Evolutionary conservation across 2,888 invertebrate genomes (phyloP).

Genomic region (Catocala nupta): DNA sequence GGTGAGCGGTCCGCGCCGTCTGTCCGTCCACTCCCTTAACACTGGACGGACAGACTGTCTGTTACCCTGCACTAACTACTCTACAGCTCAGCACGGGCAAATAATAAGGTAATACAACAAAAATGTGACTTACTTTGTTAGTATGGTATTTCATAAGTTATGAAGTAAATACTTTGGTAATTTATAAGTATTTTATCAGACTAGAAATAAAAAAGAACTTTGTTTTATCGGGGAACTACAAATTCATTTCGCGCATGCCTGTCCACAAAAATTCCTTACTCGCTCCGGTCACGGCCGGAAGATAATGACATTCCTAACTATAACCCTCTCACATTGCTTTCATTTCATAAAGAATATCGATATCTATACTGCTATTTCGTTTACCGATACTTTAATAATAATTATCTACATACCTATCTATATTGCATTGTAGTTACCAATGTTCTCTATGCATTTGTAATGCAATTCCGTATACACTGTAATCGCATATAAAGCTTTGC

Average conservation of each 20-base stretch:
- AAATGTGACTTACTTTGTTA: background rate
- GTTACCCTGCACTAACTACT: too few species aligned
- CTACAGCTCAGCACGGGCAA: too few species aligned
- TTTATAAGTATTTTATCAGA: background rate
- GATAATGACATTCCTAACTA: constrained; percentile 42
- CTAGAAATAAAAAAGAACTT: constrained; percentile 8
- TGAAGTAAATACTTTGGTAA: background rate
- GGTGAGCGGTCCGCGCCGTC: too few species aligned
- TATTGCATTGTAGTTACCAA: too few species aligned
- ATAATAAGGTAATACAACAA: background rate
- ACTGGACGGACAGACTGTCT: too few species aligned
- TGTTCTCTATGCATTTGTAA: too few species aligned
- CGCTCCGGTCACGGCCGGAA: constrained; percentile 23
- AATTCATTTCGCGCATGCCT: constrained; percentile 38
- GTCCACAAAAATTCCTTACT: constrained; percentile 27
- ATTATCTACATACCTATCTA: too few species aligned
- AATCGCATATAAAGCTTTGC: too few species aligned
- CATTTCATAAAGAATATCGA: constrained; percentile 32
- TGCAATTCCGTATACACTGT: too few species aligned
- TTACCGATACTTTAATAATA: too few species aligned
- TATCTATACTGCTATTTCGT: background rate
- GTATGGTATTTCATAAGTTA: too few species aligned
- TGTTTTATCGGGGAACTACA: constrained; percentile 27
- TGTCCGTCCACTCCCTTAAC: too few species aligned
- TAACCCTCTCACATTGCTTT: constrained; percentile 30